Percentiles rank a stretch among this genome's conserved stretches.
These are phyloP conservation scores for Botrylloides violaceus DNA, from an alignment of 23 tunicate genomes.

Conservation along the genomic window DNA sequence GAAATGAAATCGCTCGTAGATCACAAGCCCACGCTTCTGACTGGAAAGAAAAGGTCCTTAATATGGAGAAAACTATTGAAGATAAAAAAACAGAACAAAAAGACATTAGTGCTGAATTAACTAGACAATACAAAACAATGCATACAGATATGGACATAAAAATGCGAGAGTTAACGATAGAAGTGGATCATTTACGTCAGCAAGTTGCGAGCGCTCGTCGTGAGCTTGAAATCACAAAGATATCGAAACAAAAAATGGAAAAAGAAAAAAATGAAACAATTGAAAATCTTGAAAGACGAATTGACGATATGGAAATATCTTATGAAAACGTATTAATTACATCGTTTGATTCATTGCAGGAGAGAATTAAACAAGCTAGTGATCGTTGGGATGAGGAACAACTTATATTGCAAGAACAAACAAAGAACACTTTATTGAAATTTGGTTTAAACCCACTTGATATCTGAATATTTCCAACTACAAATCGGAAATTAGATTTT, in stretches of 20 bases:
- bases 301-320: slow-evolving; percentile 94
- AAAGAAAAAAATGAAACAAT: slow-evolving; percentile 70
- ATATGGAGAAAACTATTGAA: slow-evolving; percentile 36
- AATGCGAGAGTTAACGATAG: slow-evolving; percentile 64
- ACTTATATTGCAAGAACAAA: slow-evolving; percentile 54
- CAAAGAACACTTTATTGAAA: slow-evolving; percentile 55
- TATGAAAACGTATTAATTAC: slow-evolving; percentile 80
- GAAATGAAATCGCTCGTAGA: slow-evolving; percentile 82
- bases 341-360: slow-evolving; percentile 68
- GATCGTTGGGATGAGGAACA: slow-evolving; percentile 72
- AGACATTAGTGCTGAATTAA: slow-evolving; percentile 84
- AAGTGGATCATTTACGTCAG: slow-evolving; percentile 77
- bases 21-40: slow-evolving; percentile 64
- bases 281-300: slow-evolving; percentile 45
- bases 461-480: no score
- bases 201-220: slow-evolving; percentile 60
- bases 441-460: slow-evolving; percentile 89
- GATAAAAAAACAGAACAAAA: slow-evolving; percentile 52
- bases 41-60: slow-evolving; percentile 30
- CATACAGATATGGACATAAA: slow-evolving; percentile 78
- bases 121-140: slow-evolving; percentile 92
- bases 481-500: no score
- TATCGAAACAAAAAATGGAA: slow-evolving; percentile 69
- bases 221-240: slow-evolving; percentile 49
- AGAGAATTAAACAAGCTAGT: slow-evolving; percentile 44